A percentile compares a stretch with the other conserved stretches of the same genome.
These are phyloP conservation scores for Saccopteryx leptura DNA, from an alignment of 2,113 vertebrate species.

Conservation along the genomic window DNA sequence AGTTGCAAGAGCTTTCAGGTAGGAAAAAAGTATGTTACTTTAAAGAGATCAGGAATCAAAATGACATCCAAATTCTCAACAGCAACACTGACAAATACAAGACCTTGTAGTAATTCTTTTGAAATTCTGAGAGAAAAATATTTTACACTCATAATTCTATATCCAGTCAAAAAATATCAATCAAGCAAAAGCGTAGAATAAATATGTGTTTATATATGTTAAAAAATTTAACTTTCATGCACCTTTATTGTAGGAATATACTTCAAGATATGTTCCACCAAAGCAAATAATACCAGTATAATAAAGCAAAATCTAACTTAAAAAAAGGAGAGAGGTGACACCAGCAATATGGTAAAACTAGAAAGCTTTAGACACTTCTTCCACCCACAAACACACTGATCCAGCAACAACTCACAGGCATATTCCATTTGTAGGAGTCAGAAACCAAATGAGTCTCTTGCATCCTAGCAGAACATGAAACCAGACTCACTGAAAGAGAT, in stretches of 20 bases:
- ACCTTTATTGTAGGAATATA: background rate
- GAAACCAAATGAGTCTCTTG: background rate
- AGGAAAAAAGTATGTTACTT: background rate
- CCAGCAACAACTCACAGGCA: background rate
- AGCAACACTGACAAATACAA: background rate
- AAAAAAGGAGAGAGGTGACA: background rate
- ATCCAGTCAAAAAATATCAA: slow-evolving; percentile 5
- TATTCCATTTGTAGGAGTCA: background rate
- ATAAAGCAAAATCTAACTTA: background rate
- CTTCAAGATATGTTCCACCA: background rate
- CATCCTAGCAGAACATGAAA: background rate
- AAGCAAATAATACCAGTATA: background rate
- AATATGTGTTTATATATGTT: background rate
- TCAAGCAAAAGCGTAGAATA: background rate
- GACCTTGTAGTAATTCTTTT: background rate
- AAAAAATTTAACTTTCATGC: background rate
- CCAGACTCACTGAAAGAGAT: background rate
- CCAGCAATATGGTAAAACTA: background rate
- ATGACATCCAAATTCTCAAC: background rate
- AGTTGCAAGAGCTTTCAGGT: background rate
- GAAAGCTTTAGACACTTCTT: background rate
- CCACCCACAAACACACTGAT: background rate
- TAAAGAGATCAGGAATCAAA: slow-evolving; percentile 3
- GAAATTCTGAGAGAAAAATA: slow-evolving; percentile 17
- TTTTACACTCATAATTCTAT: background rate